phyloP scores from a whole-genome alignment of 2,113 vertebrate genomes.

The Apeltes quadracus region DNA sequence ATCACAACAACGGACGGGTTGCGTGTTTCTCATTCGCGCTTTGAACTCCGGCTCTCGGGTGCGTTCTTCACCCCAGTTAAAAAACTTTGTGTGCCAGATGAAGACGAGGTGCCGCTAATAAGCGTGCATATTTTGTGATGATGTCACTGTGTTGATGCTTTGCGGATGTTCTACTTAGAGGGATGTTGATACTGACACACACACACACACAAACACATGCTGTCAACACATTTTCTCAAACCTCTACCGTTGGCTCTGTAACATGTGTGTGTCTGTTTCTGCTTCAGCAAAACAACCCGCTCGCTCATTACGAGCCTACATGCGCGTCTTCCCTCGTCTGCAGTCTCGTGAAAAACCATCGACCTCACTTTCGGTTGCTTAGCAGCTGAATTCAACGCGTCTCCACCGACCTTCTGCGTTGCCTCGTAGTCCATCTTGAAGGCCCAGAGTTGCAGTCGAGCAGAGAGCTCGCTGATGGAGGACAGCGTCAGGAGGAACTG shows the following conservation, averaged over 20 bases:
- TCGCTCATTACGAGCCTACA: slow-evolving; percentile 2
- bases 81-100: slow-evolving; percentile 38
- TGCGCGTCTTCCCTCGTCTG: not conserved
- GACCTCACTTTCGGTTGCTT: no score
- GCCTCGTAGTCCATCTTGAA: slow-evolving; percentile 98
- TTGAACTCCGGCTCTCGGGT: slow-evolving; percentile 62
- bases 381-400: not conserved
- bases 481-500: slow-evolving; percentile 96
- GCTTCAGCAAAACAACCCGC: slow-evolving; percentile 21
- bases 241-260: slow-evolving; percentile 14
- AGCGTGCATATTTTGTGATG: slow-evolving; percentile 55
- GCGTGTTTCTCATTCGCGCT: slow-evolving; percentile 61
- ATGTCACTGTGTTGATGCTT: slow-evolving; percentile 58
- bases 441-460: slow-evolving; percentile 96
- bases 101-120: slow-evolving; percentile 52
- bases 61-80: slow-evolving; percentile 40
- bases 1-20: slow-evolving; percentile 24
- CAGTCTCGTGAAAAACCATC: not conserved
- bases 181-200: slow-evolving; percentile 48
- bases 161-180: slow-evolving; percentile 55
- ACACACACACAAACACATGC: slow-evolving; percentile 52
- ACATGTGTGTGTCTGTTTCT: slow-evolving; percentile 22
- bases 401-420: slow-evolving; percentile 88
- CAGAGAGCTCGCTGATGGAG: slow-evolving; percentile 93
- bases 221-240: slow-evolving; percentile 50